Base-by-base conservation (phyloP, 1,140 invertebrate species). In the Bombus sibiricus region DNA sequence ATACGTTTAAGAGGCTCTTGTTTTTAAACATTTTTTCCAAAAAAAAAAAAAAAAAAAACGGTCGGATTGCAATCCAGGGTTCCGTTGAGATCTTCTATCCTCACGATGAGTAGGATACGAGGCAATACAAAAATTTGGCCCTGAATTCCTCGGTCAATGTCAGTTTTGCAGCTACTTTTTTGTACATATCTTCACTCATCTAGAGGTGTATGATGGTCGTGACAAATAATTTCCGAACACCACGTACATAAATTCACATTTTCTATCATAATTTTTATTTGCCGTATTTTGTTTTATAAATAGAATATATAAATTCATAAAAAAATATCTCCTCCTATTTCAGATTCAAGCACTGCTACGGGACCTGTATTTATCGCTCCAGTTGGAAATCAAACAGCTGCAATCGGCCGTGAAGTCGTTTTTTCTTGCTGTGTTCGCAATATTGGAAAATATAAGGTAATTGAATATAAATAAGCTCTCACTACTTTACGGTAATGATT, bases 401-500 rank as follows among this genome's bases (percentile, higher is more conserved):
- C 97, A n/a, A 96, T 97, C 37, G 97, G 97, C 41, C 96, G 97
- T 81, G 97, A 98, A 92, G 97, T 97, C 15, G 95, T 97, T 79
- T 96, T 98, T 69, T 97, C 97, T 43, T 98, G 97, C 93, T 96
- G 96, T 79, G 97, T 98, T n/a, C 96, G 96, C 74, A 97, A 97
- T 94, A 96, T 98, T 68, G 97, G 97, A 43, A 97, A 97, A 93
- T 98, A 97, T 93, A 97, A 97, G 96, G 97, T 98, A 96, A 96
- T 94, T 15, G 43, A 37, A 3, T 18, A 73, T 41, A 18, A 39
- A 43, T 62, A n/a, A 18, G 62, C 39, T 59, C 2, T 22, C 9
- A 34, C 34, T 37, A 59, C 28, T n/a, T 15, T 59, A 75, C 5
- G 22, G 37, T 57, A 57, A 57, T 57, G 12, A 25, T 37, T 3